Evolutionary conservation across 2,113 vertebrate species (phyloP), one percentile per base, ranked within the genome.

Genomic region (Corythornis madagascariensis): DNA sequence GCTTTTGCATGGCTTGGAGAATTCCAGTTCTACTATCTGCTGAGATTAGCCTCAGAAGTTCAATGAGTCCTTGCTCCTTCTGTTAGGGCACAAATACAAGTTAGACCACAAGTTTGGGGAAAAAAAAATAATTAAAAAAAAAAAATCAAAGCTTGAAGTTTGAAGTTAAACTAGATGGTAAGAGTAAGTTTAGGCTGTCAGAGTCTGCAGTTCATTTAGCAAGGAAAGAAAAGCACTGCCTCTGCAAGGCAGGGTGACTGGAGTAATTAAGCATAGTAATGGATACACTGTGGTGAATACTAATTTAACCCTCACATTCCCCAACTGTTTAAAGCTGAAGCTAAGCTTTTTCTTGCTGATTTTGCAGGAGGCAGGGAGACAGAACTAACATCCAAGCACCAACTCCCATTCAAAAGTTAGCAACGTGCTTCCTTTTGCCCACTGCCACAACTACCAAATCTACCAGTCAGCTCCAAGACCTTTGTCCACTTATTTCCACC

Each of bases 181-280:
- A 71, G 43, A 71, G 18, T 61, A 91, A 84, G n/a, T 85, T 85
- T 48, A 77, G 42, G 83, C 64, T 94, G 64, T 43, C 71, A 79
- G 70, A 90, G n/a, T 61, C 74, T 92, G 75, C 82, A 85, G 55
- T 47, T 88, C 42, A 55, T 63, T 80, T 63, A 91, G 67, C 67
- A 89, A 72, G 47, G 59, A 93, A 78, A 64, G 33, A 92, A 85
- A 89, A 10, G 11, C 42, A 74, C 50, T 88, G 64, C 56, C 82
- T 91, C 93, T 80, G 59, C 92, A 91, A 66, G 19, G 55, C 87
- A 70, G 75, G 89, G 79, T 76, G 93, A 89, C 82, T 85, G 91
- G 94, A 92, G 63, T 66, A 94, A 92, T 60, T 89, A 89, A 91
- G 74, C 86, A 50, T 45, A 83, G 70, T 80, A 86, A 92, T 45